Evolutionary conservation across 2,113 vertebrate genomes (phyloP), one percentile per base, ranked within the genome.

Genomic region (Oncorhynchus nerka): DNA sequence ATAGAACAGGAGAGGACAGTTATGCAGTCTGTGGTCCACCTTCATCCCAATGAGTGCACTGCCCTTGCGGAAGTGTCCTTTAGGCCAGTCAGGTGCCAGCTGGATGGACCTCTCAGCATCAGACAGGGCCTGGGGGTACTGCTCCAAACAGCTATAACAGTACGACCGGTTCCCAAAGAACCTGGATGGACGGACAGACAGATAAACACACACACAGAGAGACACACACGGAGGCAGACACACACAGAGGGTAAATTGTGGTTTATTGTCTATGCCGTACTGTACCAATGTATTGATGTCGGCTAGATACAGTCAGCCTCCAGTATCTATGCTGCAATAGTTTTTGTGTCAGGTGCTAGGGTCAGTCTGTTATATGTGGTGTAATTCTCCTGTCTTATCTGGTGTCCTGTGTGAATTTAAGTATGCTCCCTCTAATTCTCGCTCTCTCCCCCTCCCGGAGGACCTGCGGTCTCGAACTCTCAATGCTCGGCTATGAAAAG

Each of bases 81-180:
- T 95, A 64, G 94, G 90, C 91, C 94, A 95, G 20, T 91, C 90
- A 9, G 93, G 85, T 8, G 90, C 90, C 68, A 94, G 89, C 66
- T 92, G 87, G 71, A 95, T 93, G 71, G 94, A 93, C 67, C 84
- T 89, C 75, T 95, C 94, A 19, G 94, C 94, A 55, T 95, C 94
- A 22, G 73, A 83, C 71, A 95, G 84, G 11, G 93, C 94, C 79
- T 87, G 81, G 68, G 88, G 78, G 79, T 94, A 94, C 77, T 93
- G 91, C 81, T 93, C 91, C 86, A 95, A 87, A 81, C 92, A 93
- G 79, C 90, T 92, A 73, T 93, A 94, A 79, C 94, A 94, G 79
- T 95, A 95, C 1, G 94, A 95, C 57, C 94, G 92, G 86, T 95
- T 95, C 69, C 94, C 94, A 82, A 94, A 94, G 87, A 93, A 93